Percentiles rank a stretch among this genome's conserved stretches.
phyloP scores from a whole-genome alignment of 2,797 vertebrate species.

The Taeniopygia guttata region DNA sequence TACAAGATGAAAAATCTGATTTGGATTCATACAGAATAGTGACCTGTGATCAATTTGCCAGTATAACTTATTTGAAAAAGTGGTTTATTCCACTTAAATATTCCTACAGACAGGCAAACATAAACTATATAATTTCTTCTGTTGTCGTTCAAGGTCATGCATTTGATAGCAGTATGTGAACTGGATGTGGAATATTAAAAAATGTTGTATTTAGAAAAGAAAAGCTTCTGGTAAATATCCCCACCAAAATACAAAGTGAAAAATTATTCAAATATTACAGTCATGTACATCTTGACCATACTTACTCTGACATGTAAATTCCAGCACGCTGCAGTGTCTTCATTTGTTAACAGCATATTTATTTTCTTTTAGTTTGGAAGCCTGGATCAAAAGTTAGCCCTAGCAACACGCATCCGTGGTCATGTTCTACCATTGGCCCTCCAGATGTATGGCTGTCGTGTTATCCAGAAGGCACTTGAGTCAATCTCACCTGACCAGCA shows the following conservation, averaged over 20 bases:
- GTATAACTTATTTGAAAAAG: not conserved
- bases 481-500: conserved; percentile 98
- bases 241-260: not conserved
- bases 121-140: not conserved
- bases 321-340: not conserved
- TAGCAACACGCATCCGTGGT: conserved; percentile 93
- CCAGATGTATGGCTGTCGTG: conserved; percentile 97
- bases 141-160: not conserved
- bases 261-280: not conserved
- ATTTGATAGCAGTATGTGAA: not conserved
- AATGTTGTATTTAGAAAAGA: not conserved
- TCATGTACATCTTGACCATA: not conserved
- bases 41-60: not conserved
- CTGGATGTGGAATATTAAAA: not conserved
- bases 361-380: conserved; percentile 87
- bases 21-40: not conserved
- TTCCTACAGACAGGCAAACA: not conserved
- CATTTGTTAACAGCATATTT: not conserved
- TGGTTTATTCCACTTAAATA: not conserved
- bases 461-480: conserved; percentile 96
- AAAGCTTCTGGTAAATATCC: not conserved
- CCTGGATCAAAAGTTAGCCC: conserved; percentile 92
- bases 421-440: conserved; percentile 93
- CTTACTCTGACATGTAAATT: not conserved
- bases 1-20: not conserved